These are phyloP conservation scores for Mustela lutreola DNA, from an alignment of 2,113 vertebrate species.

Conservation along the genomic window DNA sequence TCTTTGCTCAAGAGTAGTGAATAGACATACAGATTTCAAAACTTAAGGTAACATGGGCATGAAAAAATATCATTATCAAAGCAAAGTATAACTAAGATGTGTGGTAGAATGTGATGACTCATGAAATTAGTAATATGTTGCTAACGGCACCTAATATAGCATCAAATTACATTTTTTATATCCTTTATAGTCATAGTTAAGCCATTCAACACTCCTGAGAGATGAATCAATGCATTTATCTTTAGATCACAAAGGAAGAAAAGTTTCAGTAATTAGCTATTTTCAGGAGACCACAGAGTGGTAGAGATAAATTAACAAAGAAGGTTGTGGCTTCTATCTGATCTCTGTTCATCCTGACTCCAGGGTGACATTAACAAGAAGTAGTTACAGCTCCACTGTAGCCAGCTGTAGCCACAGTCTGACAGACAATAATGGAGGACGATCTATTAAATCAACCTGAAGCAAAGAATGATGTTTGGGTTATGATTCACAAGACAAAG, in stretches of 20 bases:
- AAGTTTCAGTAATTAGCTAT: slow-evolving; percentile 55
- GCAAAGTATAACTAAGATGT: slow-evolving; percentile 40
- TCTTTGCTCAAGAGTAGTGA: not conserved
- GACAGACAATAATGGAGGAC: not conserved
- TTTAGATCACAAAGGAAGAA: not conserved
- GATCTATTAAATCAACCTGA: slow-evolving; percentile 27
- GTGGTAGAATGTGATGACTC: slow-evolving; percentile 50
- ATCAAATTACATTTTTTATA: slow-evolving; percentile 58
- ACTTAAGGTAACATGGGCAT: slow-evolving; percentile 15
- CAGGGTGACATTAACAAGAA: not conserved
- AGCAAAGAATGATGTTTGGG: not conserved
- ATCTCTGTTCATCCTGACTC: slow-evolving; percentile 24
- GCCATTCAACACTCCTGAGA: slow-evolving; percentile 33
- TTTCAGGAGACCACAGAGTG: not conserved
- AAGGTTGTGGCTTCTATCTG: not conserved
- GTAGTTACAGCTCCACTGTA: not conserved
- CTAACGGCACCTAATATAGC: slow-evolving; percentile 24
- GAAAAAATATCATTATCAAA: slow-evolving; percentile 50
- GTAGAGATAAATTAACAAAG: slow-evolving; percentile 32
- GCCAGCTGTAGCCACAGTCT: not conserved
- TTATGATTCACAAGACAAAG: slow-evolving; percentile 11
- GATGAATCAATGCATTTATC: slow-evolving; percentile 53
- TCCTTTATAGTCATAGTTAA: slow-evolving; percentile 22
- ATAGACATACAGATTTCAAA: slow-evolving; percentile 37
- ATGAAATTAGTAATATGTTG: slow-evolving; percentile 57